Percentiles rank a stretch among this genome's conserved stretches.
Evolutionary conservation across 2,797 vertebrate species (phyloP).

Genomic region (Heterohyrax brucei): DNA sequence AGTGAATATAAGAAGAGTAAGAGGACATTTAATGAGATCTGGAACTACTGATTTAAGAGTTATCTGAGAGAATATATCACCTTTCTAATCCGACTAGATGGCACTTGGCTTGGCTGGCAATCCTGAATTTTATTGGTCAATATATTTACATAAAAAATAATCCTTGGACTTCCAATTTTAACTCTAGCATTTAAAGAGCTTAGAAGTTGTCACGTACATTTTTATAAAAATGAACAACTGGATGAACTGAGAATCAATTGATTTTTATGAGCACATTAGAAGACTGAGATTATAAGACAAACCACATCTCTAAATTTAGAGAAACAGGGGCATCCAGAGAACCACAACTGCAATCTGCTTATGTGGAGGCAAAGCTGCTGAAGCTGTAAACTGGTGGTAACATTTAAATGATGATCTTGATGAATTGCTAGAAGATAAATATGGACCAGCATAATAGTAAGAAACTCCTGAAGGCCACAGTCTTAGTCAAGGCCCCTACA

Average conservation of each 20-base stretch:
- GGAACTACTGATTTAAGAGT: background rate
- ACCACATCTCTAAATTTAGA: background rate
- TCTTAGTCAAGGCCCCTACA: background rate
- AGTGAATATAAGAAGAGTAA: background rate
- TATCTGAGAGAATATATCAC: background rate
- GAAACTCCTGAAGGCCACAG: background rate
- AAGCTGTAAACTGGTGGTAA: background rate
- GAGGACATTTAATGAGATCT: slow-evolving; percentile 26
- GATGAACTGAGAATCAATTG: slow-evolving; percentile 11
- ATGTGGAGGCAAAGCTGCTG: background rate
- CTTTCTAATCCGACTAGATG: background rate
- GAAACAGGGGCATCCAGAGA: background rate
- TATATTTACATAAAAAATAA: slow-evolving; percentile 51
- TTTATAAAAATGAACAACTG: background rate
- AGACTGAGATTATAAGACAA: background rate
- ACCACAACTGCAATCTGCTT: background rate
- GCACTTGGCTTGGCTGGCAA: no score
- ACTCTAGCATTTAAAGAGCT: background rate
- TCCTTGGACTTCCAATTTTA: background rate
- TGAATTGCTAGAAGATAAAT: background rate
- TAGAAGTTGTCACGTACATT: background rate
- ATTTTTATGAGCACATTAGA: background rate
- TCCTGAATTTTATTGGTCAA: slow-evolving; percentile 41
- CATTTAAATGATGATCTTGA: background rate
- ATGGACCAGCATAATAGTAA: no score